A percentile compares a stretch with the other conserved stretches of the same genome.
Conservation (phyloP, 92 coral and sea anemone genomes). For the Bergia sp. region DNA sequence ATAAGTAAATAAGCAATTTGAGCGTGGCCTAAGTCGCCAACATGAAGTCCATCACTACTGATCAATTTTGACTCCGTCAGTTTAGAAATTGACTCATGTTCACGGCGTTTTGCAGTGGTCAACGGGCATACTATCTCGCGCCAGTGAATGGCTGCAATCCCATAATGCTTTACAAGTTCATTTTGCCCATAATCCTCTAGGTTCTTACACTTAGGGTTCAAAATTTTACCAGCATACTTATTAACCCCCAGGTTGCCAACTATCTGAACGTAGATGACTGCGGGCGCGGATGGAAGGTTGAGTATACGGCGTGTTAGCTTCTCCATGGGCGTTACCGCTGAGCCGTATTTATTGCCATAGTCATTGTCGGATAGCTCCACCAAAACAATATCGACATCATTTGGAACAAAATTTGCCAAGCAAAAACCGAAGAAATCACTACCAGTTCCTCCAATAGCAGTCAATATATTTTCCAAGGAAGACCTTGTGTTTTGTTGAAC, state of each 20-base stretch:
- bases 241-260: constrained; percentile 49
- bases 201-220: constrained; percentile 31
- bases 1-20: constrained; percentile 38
- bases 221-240: constrained; percentile 30
- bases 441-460: constrained; percentile 81
- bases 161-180: constrained; percentile 59
- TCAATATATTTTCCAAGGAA: background rate
- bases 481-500: constrained; percentile 22
- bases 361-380: constrained; percentile 63
- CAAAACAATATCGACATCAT: constrained; percentile 61
- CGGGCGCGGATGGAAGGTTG: constrained; percentile 56
- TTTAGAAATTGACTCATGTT: constrained; percentile 23
- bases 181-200: constrained; percentile 61
- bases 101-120: constrained; percentile 31
- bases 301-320: constrained; percentile 67
- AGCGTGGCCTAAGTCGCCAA: constrained; percentile 38
- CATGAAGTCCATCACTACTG: constrained; percentile 41
- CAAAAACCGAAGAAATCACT: constrained; percentile 80
- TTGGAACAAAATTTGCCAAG: constrained; percentile 61
- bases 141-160: constrained; percentile 60
- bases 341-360: constrained; percentile 40
- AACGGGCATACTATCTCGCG: constrained; percentile 66
- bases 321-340: constrained; percentile 50
- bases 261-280: constrained; percentile 58
- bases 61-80: constrained; percentile 5